A percentile compares a stretch with the other conserved stretches of the same genome.
These are phyloP conservation scores for Andinoacara biseriatus DNA, from an alignment of 2,113 vertebrate species.

Conservation along the genomic window DNA sequence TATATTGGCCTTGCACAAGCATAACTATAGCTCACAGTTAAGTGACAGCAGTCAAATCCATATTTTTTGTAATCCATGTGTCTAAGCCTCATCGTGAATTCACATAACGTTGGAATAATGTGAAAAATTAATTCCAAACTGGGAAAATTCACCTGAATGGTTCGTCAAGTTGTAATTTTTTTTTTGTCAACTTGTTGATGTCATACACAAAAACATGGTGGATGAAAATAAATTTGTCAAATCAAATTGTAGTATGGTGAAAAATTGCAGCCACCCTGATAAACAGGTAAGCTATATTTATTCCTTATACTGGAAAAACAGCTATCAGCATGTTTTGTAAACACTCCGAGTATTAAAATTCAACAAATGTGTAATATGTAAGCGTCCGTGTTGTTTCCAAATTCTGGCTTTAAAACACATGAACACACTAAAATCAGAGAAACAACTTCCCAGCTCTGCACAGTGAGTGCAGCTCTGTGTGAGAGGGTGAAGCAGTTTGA, in stretches of 20 bases:
- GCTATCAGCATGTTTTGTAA: background rate
- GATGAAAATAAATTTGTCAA: slow-evolving; percentile 7
- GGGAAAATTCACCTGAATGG: background rate
- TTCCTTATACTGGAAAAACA: background rate
- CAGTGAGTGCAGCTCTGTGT: background rate
- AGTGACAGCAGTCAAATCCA: background rate
- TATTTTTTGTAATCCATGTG: background rate
- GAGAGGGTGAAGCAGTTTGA: background rate
- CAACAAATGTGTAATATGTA: background rate
- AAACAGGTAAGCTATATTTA: background rate
- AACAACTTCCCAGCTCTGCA: background rate
- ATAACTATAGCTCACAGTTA: background rate
- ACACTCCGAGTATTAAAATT: slow-evolving; percentile 7
- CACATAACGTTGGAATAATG: background rate
- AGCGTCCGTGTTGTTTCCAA: background rate
- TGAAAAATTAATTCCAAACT: background rate
- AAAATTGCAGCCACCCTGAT: background rate
- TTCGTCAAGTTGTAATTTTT: background rate
- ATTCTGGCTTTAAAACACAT: background rate
- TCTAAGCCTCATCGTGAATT: background rate
- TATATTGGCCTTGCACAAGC: background rate
- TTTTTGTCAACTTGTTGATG: slow-evolving; percentile 3
- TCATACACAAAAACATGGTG: background rate
- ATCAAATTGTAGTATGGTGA: background rate
- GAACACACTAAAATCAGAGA: background rate